Base-by-base conservation (phyloP, 2,113 vertebrate species). In the Pantherophis guttatus region DNA sequence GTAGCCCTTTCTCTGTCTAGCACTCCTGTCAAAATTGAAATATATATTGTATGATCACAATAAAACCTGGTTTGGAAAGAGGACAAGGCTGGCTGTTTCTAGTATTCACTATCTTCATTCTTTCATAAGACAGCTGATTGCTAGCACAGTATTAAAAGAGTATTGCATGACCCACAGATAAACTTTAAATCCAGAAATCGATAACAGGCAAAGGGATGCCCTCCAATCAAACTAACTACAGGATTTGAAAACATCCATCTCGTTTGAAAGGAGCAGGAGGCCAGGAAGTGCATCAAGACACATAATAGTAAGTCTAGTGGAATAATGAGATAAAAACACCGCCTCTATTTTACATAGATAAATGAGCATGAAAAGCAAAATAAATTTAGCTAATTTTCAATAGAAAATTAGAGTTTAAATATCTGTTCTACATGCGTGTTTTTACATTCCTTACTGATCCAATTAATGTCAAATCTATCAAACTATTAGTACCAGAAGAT, bases 101-200 rank as follows among this genome's bases (percentile, higher is more conserved):
- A 87, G 55, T 59, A 21, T 1, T 3, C 95, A 92, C 86, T 33
- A 0, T 58, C 89, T 94, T 90, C 33, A 54, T 26, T 50, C 91
- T 11, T 55, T 94, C 29, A 92, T 65, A 88, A 95, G 17, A 0
- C 94, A 53, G 21, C 29, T 87, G 92, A 92, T 87, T 94, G 86
- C 62, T 17, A 95, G 33, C 0, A 89, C 12, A 52, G n/a, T 23
- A 88, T 0, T 87, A 0, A 13, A 90, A 92, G 92, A 10, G 19
- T 29, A 48, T 17, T 26, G 10, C 0, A 19, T 93, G 93, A 95
- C 86, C 95, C 12, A 0, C 11, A 94, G 95, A 96, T 94, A 96
- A 96, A 95, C 70, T 95, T 86, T 81, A 93, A 94, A 95, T 96
- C 65, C 90, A 91, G 86, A 96, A 97, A 97, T 96, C 96, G 91